phyloP scores from a whole-genome alignment of 2,888 invertebrate species.

The Oxyscelio sp. region DNA sequence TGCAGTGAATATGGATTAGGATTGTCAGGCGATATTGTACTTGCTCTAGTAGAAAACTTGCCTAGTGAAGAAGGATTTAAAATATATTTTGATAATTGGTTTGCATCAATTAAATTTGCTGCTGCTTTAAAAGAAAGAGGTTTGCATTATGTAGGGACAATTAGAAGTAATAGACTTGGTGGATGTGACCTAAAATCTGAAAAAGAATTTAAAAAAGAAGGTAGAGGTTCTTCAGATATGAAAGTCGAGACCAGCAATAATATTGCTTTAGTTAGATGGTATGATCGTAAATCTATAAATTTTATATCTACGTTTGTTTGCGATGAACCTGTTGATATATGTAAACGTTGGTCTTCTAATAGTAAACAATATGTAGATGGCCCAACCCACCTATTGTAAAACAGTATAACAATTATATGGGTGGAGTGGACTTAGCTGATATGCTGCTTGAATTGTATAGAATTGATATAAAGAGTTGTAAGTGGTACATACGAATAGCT shows the following conservation, averaged over 20 bases:
- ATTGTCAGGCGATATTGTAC: constrained; percentile 22
- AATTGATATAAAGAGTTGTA: constrained; percentile 24
- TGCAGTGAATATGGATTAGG: constrained; percentile 12
- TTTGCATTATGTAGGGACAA: constrained; percentile 28
- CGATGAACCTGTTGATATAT: constrained; percentile 18
- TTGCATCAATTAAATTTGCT: constrained; percentile 10
- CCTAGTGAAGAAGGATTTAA: constrained; percentile 2
- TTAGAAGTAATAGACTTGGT: constrained; percentile 19
- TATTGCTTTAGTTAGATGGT: constrained; percentile 38
- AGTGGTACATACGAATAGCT: constrained; percentile 46
- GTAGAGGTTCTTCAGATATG: neutral
- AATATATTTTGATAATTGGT: constrained; percentile 32
- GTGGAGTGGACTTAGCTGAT: constrained; percentile 40
- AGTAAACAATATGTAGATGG: constrained; percentile 23
- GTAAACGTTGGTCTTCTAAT: constrained; percentile 24
- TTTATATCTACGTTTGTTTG: constrained; percentile 33
- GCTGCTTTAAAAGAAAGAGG: constrained; percentile 15
- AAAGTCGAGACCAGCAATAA: neutral
- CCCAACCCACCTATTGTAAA: constrained; percentile 19
- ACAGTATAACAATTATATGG: constrained; percentile 38
- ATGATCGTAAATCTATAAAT: constrained; percentile 32
- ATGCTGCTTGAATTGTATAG: constrained; percentile 47
- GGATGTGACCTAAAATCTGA: constrained; percentile 1
- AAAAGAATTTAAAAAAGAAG: neutral
- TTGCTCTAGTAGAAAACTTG: constrained; percentile 11